Conservation (phyloP, 2,888 invertebrate genomes). For the Hedychridium roseum region DNA sequence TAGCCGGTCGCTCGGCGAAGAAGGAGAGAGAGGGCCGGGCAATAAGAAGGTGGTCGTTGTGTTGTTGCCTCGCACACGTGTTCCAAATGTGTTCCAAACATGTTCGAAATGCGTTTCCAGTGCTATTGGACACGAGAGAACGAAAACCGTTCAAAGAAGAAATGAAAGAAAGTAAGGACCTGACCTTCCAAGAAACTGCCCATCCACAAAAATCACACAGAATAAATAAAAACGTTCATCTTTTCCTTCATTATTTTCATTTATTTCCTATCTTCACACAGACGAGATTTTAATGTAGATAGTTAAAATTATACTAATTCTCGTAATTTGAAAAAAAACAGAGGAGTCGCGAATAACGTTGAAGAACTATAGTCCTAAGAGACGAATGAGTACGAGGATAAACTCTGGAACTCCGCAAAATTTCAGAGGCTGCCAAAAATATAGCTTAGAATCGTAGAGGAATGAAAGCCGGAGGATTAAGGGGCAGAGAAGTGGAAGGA, state of each 20-base stretch:
- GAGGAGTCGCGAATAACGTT: background rate
- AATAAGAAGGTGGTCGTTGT: conserved; percentile 22
- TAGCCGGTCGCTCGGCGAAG: too few species aligned
- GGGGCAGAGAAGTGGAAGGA: background rate
- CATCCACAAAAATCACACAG: too few species aligned
- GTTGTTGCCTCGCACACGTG: conserved; percentile 47
- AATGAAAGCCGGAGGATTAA: background rate
- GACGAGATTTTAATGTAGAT: background rate
- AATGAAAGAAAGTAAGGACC: conserved; percentile 13
- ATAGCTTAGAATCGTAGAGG: background rate
- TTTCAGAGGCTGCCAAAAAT: too few species aligned
- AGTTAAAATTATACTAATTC: background rate
- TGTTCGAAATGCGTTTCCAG: conserved; percentile 21
- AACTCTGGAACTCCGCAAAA: conserved; percentile 3
- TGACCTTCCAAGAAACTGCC: background rate
- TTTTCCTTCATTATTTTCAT: too few species aligned
- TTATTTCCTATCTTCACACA: too few species aligned
- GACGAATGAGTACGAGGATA: conserved; percentile 13
- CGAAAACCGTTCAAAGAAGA: too few species aligned
- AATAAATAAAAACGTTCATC: too few species aligned
- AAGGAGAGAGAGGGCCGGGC: conserved; percentile 13
- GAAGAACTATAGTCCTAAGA: conserved; percentile 19
- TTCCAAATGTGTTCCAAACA: conserved; percentile 44
- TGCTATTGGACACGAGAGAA: too few species aligned
- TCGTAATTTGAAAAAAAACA: background rate